These are phyloP conservation scores for Drosophila anomalipes DNA, from an alignment of 2,888 invertebrate species.

Conservation along the genomic window DNA sequence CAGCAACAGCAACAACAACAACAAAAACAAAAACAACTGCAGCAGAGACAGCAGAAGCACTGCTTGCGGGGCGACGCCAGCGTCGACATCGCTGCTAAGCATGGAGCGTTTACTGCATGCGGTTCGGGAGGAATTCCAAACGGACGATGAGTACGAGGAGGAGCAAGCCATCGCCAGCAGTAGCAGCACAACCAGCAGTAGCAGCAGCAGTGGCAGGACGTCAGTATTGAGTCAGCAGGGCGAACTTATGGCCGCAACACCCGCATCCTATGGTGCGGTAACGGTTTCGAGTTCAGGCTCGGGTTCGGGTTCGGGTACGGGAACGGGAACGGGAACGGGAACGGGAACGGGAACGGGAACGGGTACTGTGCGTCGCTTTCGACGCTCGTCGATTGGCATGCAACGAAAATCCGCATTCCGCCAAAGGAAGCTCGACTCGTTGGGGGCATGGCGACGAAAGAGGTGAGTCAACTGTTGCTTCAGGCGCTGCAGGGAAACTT, in stretches of 20 bases:
- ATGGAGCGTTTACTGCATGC: conserved; percentile 79
- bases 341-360: conserved; percentile 19
- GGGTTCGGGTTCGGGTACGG: conserved; percentile 12
- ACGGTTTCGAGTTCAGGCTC: conserved; percentile 3
- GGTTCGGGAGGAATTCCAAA: conserved; percentile 79
- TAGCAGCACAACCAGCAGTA: conserved; percentile 2
- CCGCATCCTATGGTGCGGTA: conserved; percentile 10
- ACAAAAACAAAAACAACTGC: conserved; percentile 14
- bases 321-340: conserved; percentile 4
- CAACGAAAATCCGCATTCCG: conserved; percentile 84
- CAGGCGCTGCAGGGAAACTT: background rate
- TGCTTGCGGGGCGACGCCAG: conserved; percentile 41
- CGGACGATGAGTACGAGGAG: conserved; percentile 62
- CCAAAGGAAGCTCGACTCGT: conserved; percentile 83
- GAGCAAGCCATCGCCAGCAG: conserved; percentile 13
- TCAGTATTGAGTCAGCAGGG: conserved; percentile 33
- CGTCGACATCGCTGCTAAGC: conserved; percentile 58
- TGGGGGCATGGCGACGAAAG: conserved; percentile 81
- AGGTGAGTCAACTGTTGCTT: conserved; percentile 74
- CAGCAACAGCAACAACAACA: background rate
- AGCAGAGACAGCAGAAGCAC: conserved; percentile 29
- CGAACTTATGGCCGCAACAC: conserved; percentile 25
- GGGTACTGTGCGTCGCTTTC: conserved; percentile 68
- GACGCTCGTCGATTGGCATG: conserved; percentile 83
- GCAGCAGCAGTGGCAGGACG: conserved; percentile 18